Percentiles rank a stretch among this genome's conserved stretches.
Conservation (phyloP, 2,888 invertebrate genomes). For the Incurvaria masculella region DNA sequence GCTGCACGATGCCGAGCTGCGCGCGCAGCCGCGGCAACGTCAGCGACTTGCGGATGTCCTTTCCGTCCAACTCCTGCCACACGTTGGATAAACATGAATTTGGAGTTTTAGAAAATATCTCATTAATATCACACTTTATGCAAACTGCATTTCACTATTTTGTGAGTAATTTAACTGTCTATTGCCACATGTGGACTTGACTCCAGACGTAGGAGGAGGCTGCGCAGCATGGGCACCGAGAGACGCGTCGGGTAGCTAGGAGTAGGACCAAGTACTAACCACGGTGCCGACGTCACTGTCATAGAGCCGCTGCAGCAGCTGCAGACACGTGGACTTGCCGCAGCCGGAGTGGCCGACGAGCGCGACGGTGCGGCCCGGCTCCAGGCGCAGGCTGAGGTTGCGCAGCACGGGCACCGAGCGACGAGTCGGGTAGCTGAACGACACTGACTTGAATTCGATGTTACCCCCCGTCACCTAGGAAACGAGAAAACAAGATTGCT, state of each 20-base stretch:
- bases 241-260: slow-evolving; percentile 80
- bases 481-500: slow-evolving; percentile 4
- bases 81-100: too few relatives aligned
- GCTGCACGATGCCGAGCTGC: slow-evolving; percentile 76
- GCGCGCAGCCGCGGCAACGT: slow-evolving; percentile 64
- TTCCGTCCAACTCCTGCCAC: slow-evolving; percentile 50
- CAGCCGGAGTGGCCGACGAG: slow-evolving; percentile 72
- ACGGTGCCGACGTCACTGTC: slow-evolving; percentile 61
- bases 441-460: slow-evolving; percentile 60
- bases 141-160: too few relatives aligned
- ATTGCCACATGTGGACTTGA: too few relatives aligned
- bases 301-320: slow-evolving; percentile 73
- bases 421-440: slow-evolving; percentile 78
- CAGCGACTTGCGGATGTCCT: slow-evolving; percentile 54
- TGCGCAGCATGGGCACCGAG: slow-evolving; percentile 65
- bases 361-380: slow-evolving; percentile 67
- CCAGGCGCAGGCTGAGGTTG: slow-evolving; percentile 58
- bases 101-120: too few relatives aligned
- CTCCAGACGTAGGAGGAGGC: slow-evolving; percentile 56
- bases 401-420: slow-evolving; percentile 65
- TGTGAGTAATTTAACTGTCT: too few relatives aligned
- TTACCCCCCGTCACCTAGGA: slow-evolving; percentile 58
- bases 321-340: slow-evolving; percentile 77
- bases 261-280: too few relatives aligned
- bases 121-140: too few relatives aligned